phyloP scores from a whole-genome alignment of 2,888 invertebrate species.

The Diloba caeruleocephala region DNA sequence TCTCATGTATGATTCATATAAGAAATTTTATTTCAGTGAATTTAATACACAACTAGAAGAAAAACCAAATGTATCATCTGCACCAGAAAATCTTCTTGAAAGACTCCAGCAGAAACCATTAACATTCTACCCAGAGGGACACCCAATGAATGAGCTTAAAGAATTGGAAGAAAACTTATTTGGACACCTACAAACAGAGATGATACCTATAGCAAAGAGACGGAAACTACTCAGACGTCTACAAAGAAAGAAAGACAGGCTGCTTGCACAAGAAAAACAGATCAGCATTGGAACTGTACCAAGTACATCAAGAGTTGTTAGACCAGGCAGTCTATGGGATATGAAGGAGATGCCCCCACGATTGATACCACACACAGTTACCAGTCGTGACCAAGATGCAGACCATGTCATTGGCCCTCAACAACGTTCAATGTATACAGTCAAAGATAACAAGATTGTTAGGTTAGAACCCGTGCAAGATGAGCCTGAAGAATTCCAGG shows the following conservation, averaged over 20 bases:
- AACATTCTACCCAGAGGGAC: slow-evolving; percentile 76
- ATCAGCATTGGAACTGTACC: slow-evolving; percentile 47
- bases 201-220: slow-evolving; percentile 78
- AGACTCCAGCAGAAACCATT: slow-evolving; percentile 58
- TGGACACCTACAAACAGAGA: slow-evolving; percentile 76
- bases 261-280: slow-evolving; percentile 63
- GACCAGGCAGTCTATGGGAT: slow-evolving; percentile 82
- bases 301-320: slow-evolving; percentile 53
- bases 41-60: slow-evolving; percentile 35
- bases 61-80: slow-evolving; percentile 60
- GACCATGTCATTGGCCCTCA: slow-evolving; percentile 67
- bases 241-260: slow-evolving; percentile 77
- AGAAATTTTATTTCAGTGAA: slow-evolving; percentile 23
- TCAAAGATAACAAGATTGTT: slow-evolving; percentile 85
- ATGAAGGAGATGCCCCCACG: slow-evolving; percentile 65
- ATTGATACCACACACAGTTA: slow-evolving; percentile 45
- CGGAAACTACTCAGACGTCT: slow-evolving; percentile 83
- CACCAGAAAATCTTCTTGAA: slow-evolving; percentile 58
- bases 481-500: slow-evolving; percentile 62
- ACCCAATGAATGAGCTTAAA: slow-evolving; percentile 87
- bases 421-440: slow-evolving; percentile 82
- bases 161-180: slow-evolving; percentile 84
- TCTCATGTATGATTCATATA: neutral
- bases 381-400: slow-evolving; percentile 42
- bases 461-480: slow-evolving; percentile 70